A percentile compares a stretch with the other conserved stretches of the same genome.
These are phyloP conservation scores for Neolamprologus variostigma DNA, from an alignment of 2,113 vertebrate species.

Conservation along the genomic window DNA sequence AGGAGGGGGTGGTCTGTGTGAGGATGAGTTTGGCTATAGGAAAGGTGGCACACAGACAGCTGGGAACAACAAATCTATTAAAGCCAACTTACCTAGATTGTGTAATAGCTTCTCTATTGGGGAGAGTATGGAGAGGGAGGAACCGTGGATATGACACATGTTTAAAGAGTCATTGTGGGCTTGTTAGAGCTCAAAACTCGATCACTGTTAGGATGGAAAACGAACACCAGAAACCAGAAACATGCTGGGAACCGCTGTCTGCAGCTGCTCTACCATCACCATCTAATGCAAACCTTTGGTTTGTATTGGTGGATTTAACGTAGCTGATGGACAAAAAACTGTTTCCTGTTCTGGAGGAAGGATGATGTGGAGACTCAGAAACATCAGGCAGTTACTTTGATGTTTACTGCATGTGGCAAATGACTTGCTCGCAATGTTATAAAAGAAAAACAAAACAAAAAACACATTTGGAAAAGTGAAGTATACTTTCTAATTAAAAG, in stretches of 20 bases:
- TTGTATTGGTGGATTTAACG: background rate
- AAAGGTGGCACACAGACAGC: conserved; percentile 43
- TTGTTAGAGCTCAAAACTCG: background rate
- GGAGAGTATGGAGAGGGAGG: conserved; percentile 41
- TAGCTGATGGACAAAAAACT: background rate
- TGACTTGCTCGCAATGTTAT: background rate
- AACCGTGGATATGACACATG: conserved; percentile 45
- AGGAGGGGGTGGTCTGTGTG: background rate
- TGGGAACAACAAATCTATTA: conserved; percentile 32
- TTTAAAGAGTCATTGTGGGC: conserved; percentile 38
- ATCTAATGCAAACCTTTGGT: background rate
- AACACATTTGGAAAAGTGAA: background rate
- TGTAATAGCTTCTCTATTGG: conserved; percentile 65
- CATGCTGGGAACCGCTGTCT: background rate
- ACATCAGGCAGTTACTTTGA: background rate
- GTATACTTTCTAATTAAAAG: background rate
- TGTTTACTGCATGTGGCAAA: background rate
- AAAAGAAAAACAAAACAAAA: background rate
- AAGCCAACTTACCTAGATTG: conserved; percentile 63
- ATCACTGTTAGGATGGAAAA: conserved; percentile 12
- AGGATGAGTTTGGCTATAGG: conserved; percentile 9
- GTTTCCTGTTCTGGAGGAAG: background rate
- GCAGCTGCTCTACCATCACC: background rate
- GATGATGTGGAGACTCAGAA: background rate
- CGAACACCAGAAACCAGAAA: background rate